Evolutionary conservation across 2,797 vertebrate genomes (phyloP), one percentile per base, ranked within the genome.

Genomic region (Gymnocypris eckloni): DNA sequence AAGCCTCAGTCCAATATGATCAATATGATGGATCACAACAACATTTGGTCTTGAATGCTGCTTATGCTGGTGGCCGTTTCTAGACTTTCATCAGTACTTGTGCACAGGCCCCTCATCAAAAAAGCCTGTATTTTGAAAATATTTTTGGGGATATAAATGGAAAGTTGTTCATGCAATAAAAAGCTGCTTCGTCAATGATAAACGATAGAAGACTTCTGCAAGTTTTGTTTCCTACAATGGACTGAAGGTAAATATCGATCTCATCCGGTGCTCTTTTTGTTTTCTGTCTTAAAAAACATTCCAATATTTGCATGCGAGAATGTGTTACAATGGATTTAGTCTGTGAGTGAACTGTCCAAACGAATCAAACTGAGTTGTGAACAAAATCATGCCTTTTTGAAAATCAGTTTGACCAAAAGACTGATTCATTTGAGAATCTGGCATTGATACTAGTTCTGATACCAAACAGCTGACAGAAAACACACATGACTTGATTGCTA

Each of bases 21-120:
- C 52, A 25, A 59, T 78, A 39, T 41, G 37, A 78, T 78, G 37
- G 20, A 78, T 78, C 52, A 59, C 33, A 78, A 78, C 37, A 39
- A 18, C 3, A 1, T 39, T 69, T 69, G 66, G 67, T 37, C 33
- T n/a, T 69, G 67, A 69, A 20, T 20, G 67, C 12, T 37, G 28
- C 64, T 16, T 16, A 18, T 39, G 66, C 37, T 39, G 66, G 16
- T 37, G 61, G 25, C 5, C 2, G 1, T 64, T 64, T 64, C 1
- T 28, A 64, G 12, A 64, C 61, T 64, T 64, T 64, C 5, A 64
- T 64, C 61, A 28, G 61, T 64, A 64, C n/a, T 13, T 13, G 54
- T 20, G 54, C 20, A 59, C 20, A 59, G 20, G 3, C 20, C 54
- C 54, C 54, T 22, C 59, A 13, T 28, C 4, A 12, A 64, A 6